Conservation (phyloP, 2,888 invertebrate genomes). For the Tetropium fuscum region DNA sequence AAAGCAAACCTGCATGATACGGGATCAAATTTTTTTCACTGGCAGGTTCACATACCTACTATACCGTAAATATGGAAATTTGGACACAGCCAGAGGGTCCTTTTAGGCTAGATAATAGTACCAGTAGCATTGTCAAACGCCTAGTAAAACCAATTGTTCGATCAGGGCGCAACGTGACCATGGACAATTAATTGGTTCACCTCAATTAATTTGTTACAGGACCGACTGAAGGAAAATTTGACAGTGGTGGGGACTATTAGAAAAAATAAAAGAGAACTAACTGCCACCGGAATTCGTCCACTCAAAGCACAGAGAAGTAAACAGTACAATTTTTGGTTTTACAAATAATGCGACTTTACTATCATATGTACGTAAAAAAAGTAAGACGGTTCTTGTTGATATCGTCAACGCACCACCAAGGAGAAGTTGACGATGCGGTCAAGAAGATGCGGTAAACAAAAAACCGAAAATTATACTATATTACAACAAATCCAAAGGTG, state of each 20-base stretch:
- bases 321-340: slow-evolving; percentile 13
- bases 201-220: neutral
- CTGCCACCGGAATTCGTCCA: neutral
- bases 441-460: neutral
- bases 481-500: neutral
- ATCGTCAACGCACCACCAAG: neutral
- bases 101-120: neutral
- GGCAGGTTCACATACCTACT: neutral
- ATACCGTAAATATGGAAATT: neutral
- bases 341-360: slow-evolving; percentile 11
- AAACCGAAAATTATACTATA: neutral
- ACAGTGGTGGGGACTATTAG: neutral
- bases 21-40: neutral
- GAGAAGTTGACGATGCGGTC: neutral
- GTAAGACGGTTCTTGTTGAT: neutral
- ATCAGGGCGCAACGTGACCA: neutral
- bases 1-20: neutral
- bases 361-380: slow-evolving; percentile 9
- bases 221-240: neutral
- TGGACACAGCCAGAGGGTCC: neutral
- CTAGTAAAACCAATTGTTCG: neutral
- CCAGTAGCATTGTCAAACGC: neutral
- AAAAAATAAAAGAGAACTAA: slow-evolving; percentile 10
- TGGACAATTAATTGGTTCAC: neutral
- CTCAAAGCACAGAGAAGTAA: neutral